These are phyloP conservation scores for Drosophila lacertosa DNA, from an alignment of 1,140 invertebrate genomes.

Conservation along the genomic window DNA sequence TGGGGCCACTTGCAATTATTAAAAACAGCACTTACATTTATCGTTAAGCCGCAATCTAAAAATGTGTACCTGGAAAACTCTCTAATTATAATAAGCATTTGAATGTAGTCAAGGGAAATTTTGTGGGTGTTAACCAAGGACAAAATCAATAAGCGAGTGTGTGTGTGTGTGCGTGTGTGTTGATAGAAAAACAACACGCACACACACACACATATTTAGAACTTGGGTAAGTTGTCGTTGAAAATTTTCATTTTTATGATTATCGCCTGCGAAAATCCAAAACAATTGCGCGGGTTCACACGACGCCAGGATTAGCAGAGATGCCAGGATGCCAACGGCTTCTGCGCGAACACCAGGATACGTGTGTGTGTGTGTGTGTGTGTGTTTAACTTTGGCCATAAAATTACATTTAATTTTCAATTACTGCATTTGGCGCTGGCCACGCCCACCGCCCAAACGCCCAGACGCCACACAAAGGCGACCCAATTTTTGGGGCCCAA, in stretches of 20 bases:
- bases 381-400: slow-evolving; percentile 74
- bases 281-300: slow-evolving; percentile 71
- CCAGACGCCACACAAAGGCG: slow-evolving; percentile 19
- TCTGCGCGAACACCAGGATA: too few relatives aligned
- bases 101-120: slow-evolving; percentile 29
- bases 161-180: slow-evolving; percentile 25
- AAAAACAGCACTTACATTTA: background rate
- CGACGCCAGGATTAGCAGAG: slow-evolving; percentile 9
- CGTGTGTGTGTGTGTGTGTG: slow-evolving; percentile 5
- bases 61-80: background rate
- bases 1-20: background rate
- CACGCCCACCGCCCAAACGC: slow-evolving; percentile 27
- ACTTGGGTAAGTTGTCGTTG: slow-evolving; percentile 43
- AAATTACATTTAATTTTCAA: slow-evolving; percentile 83
- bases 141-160: slow-evolving; percentile 64
- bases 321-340: slow-evolving; percentile 29
- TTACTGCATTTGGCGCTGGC: slow-evolving; percentile 65
- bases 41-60: background rate
- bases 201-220: slow-evolving; percentile 24
- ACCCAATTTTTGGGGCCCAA: slow-evolving; percentile 32
- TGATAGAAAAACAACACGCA: slow-evolving; percentile 25
- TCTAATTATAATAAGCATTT: slow-evolving; percentile 47
- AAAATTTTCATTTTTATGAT: slow-evolving; percentile 81
- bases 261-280: slow-evolving; percentile 71
- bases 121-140: slow-evolving; percentile 35